Evolutionary conservation across 2,113 vertebrate genomes (phyloP), one percentile per base, ranked within the genome.

Genomic region (Sula dactylatra): DNA sequence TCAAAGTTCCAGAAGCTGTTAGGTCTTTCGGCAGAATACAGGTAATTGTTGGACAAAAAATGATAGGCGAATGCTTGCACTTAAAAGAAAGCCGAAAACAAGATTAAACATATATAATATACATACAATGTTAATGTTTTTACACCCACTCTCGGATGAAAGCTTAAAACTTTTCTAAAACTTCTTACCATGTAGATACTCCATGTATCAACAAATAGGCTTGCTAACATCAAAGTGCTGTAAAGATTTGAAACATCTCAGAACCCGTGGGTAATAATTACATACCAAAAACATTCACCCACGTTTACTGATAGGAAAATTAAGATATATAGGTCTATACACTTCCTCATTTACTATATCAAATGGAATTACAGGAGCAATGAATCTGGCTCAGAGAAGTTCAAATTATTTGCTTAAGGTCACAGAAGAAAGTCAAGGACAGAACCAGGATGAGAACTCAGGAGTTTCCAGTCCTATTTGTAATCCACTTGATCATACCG

Each of bases 181-280:
- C n/a, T 54, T 80, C 74, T 95, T 87, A 36, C 81, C 10, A 10
- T 3, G 16, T 40, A 92, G 67, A 76, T 90, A 62, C 52, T 90
- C 82, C 82, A 54, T 13, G 40, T 87, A 49, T 77, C 94, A 97
- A 94, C 91, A 95, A 93, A 95, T 55, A 85, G 52, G 36, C 54
- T n/a, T 7, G 17, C 84, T 82, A 25, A 95, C 94, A 95, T 96
- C 93, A 96, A 96, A 97, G 89, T 7, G 10, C 78, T 93, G 58
- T 36, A 44, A 45, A 50, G 91, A 73, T 93, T 20, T 91, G 93
- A 94, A 95, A 92, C 91, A 70, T 80, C 67, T 96, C 91, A 93
- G 93, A 93, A 94, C 66, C 77, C 4, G 45, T 88, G 81, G 87
- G 91, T 71, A 95, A 79, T 93, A 97, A 97, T 94, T 96, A 87